phyloP scores from a whole-genome alignment of 2,797 vertebrate genomes.

The Microctenopoma lineatum region DNA sequence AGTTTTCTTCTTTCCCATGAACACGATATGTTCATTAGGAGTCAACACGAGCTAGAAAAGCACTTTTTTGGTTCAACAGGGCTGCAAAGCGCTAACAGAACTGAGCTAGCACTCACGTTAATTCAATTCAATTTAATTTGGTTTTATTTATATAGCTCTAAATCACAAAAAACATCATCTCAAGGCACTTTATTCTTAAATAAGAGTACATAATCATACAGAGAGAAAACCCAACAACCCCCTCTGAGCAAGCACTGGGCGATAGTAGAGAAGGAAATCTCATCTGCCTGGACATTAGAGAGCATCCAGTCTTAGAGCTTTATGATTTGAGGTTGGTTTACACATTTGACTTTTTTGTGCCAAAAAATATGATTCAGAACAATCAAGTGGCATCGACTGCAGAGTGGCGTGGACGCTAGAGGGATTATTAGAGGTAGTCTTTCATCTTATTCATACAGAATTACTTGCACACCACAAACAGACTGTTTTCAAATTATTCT shows the following conservation, averaged over 20 bases:
- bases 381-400: background rate
- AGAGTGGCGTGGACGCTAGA: background rate
- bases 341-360: background rate
- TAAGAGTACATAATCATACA: too few species aligned
- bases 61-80: background rate
- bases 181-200: too few species aligned
- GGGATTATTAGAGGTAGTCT: background rate
- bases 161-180: too few species aligned
- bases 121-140: too few species aligned
- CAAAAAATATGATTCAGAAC: background rate
- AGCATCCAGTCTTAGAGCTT: too few species aligned
- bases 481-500: background rate
- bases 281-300: too few species aligned
- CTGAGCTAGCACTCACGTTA: background rate
- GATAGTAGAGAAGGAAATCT: too few species aligned
- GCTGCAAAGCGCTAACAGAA: background rate
- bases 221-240: too few species aligned
- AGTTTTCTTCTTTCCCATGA: background rate
- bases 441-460: background rate
- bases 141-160: too few species aligned
- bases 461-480: background rate
- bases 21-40: conserved; percentile 4
- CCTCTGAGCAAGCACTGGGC: too few species aligned
- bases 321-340: background rate
- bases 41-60: background rate